These are phyloP conservation scores for Rhogogaster chlorosoma DNA, from an alignment of 2,888 invertebrate genomes.

Conservation along the genomic window DNA sequence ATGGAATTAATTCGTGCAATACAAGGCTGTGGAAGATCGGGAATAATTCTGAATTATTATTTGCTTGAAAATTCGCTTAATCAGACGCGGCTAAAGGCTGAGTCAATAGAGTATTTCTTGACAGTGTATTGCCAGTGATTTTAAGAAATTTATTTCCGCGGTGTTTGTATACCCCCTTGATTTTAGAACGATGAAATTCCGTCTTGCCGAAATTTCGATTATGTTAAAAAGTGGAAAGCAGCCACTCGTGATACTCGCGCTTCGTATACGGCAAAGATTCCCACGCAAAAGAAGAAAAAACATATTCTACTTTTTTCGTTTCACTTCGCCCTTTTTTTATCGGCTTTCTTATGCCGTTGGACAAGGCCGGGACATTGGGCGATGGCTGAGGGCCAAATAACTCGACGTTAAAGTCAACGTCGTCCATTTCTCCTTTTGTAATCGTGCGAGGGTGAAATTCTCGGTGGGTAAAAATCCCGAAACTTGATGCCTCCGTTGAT, in stretches of 20 bases:
- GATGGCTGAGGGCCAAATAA: slow-evolving; percentile 10
- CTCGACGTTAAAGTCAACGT: slow-evolving; percentile 6
- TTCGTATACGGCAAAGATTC: too few relatives aligned
- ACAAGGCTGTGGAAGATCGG: neutral
- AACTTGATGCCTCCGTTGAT: slow-evolving; percentile 28
- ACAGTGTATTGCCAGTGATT: too few relatives aligned
- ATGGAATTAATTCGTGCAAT: neutral
- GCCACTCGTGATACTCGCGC: too few relatives aligned
- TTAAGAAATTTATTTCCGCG: too few relatives aligned
- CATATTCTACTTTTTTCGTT: neutral
- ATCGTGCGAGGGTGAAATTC: slow-evolving; percentile 22
- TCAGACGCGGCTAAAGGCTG: neutral
- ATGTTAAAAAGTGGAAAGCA: neutral
- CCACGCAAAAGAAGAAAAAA: neutral
- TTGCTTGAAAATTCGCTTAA: neutral
- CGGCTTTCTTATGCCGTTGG: neutral
- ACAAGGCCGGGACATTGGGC: neutral
- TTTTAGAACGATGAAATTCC: neutral
- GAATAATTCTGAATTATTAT: neutral
- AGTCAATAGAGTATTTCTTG: neutral
- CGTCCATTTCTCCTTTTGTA: slow-evolving; percentile 24
- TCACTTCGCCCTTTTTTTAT: neutral
- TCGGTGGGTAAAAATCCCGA: neutral
- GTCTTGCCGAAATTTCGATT: neutral
- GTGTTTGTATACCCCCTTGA: neutral